Percentiles rank a stretch among this genome's conserved stretches.
phyloP scores from a whole-genome alignment of 2,888 invertebrate species.

The Agrochola circellaris region DNA sequence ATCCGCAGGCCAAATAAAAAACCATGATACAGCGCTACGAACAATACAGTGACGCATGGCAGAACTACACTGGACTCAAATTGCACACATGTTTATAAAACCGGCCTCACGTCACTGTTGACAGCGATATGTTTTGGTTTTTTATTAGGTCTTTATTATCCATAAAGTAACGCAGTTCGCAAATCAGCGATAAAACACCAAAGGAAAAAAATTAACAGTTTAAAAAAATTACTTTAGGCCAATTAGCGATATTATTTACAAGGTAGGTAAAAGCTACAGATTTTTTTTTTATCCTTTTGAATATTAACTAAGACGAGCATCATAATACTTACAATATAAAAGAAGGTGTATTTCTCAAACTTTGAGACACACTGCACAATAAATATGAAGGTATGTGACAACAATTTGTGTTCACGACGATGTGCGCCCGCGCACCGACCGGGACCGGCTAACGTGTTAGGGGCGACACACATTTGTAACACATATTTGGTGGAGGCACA shows the following conservation, averaged over 20 bases:
- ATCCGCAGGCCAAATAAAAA: too few relatives aligned
- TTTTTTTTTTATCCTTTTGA: not conserved
- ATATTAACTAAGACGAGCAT: not conserved
- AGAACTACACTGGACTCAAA: too few relatives aligned
- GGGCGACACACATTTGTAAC: constrained; percentile 48
- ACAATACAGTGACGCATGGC: too few relatives aligned
- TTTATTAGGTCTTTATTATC: too few relatives aligned
- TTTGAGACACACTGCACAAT: constrained; percentile 73
- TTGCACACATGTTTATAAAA: too few relatives aligned
- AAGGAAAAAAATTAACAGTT: not conserved
- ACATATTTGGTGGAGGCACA: constrained; percentile 24
- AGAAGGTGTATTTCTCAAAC: constrained; percentile 40
- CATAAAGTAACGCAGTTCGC: not conserved
- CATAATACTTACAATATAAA: not conserved
- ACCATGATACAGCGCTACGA: too few relatives aligned
- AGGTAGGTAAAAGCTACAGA: not conserved
- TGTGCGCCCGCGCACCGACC: constrained; percentile 69
- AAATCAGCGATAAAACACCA: not conserved
- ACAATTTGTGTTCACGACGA: constrained; percentile 79
- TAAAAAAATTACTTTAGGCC: not conserved
- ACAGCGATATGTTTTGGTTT: too few relatives aligned
- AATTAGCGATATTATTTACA: not conserved
- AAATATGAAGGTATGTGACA: constrained; percentile 86
- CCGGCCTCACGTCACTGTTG: too few relatives aligned
- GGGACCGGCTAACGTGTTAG: constrained; percentile 45